Evolutionary conservation across 2,888 invertebrate species (phyloP).

Genomic region (Meta bourneti): DNA sequence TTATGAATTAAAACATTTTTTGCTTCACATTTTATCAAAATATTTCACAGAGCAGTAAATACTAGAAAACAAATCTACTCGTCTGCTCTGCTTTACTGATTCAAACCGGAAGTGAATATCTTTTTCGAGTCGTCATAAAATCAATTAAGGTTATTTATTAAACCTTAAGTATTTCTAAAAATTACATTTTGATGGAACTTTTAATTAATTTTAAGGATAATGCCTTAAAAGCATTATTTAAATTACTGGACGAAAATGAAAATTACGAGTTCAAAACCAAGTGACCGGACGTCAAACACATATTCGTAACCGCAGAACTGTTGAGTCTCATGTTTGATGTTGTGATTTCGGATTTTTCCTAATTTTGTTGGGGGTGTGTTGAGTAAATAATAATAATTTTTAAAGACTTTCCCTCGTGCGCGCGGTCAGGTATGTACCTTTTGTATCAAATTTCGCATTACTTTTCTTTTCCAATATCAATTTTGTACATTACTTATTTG

Average conservation of each 20-base stretch:
- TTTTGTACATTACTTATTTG: neutral
- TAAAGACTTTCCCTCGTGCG: neutral
- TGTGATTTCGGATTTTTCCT: constrained; percentile 22
- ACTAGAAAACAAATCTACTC: neutral
- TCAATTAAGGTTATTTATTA: neutral
- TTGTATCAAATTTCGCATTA: neutral
- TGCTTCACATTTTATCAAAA: neutral
- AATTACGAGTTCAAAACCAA: too few relatives aligned
- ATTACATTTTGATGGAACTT: neutral
- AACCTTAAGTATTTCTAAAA: neutral
- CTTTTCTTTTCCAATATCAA: constrained; percentile 1
- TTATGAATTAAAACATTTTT: neutral
- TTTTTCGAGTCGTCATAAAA: neutral
- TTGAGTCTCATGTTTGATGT: constrained; percentile 59
- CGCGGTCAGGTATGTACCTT: neutral
- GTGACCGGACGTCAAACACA: constrained; percentile 6
- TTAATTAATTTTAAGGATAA: too few relatives aligned
- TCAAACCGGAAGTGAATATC: neutral
- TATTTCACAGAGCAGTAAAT: neutral
- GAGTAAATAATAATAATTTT: constrained; percentile 42
- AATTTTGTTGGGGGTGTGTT: constrained; percentile 59
- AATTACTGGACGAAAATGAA: too few relatives aligned
- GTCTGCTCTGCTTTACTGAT: neutral
- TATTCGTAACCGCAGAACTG: constrained; percentile 28
- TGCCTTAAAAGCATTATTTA: too few relatives aligned